A percentile compares a stretch with the other conserved stretches of the same genome.
Conservation (phyloP, 2,113 vertebrate genomes). For the Prionailurus viverrinus region DNA sequence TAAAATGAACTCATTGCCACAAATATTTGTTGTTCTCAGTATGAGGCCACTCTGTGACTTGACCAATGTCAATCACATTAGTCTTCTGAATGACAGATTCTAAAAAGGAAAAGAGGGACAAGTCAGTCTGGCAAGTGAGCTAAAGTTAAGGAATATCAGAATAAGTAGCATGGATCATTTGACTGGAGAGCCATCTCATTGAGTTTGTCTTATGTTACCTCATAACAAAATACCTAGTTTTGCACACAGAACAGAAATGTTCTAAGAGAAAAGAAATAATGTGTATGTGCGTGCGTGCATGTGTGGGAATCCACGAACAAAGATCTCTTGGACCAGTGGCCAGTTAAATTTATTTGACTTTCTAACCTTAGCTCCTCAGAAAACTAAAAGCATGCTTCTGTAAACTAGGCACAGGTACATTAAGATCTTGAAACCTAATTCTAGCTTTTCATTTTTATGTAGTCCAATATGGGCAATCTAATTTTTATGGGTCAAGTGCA, state of each 20-base stretch:
- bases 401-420: not conserved
- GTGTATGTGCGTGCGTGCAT: not conserved
- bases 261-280: not conserved
- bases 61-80: not conserved
- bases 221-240: not conserved
- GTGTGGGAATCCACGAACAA: not conserved
- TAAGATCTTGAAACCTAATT: slow-evolving; percentile 42
- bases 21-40: not conserved
- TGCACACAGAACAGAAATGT: not conserved
- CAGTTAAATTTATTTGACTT: not conserved
- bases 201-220: not conserved
- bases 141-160: not conserved
- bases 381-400: not conserved
- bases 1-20: not conserved
- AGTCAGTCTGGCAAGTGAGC: not conserved
- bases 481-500: slow-evolving; percentile 52
- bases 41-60: not conserved
- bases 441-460: slow-evolving; percentile 34
- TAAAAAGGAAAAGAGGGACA: not conserved
- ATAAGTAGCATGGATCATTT: not conserved
- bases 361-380: not conserved
- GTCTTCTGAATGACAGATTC: not conserved
- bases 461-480: slow-evolving; percentile 7
- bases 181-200: not conserved
- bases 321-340: not conserved